These are phyloP conservation scores for Chlorodrepanis virens DNA, from an alignment of 2,113 vertebrate genomes.

Conservation along the genomic window DNA sequence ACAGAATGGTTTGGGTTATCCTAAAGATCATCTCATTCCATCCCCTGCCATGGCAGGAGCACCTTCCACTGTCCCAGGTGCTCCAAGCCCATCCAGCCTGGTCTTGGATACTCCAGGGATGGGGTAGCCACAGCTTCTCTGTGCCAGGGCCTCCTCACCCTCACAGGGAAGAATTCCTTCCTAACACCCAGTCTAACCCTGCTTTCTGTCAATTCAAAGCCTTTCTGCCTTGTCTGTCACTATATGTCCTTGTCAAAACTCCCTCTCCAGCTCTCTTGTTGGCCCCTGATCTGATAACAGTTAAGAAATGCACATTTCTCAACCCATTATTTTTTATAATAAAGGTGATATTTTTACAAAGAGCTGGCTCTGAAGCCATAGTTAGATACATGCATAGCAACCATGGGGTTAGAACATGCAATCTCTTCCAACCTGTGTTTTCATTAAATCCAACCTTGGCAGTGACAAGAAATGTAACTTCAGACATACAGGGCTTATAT, in stretches of 20 bases:
- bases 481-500: not conserved
- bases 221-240: not conserved
- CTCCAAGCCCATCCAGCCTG: not conserved
- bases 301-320: not conserved
- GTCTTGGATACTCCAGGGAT: not conserved
- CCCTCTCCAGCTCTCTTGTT: not conserved
- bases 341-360: not conserved
- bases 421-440: not conserved
- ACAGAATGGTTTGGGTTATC: not conserved
- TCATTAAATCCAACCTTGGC: not conserved
- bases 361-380: not conserved
- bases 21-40: not conserved
- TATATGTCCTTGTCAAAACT: not conserved
- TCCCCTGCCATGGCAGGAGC: too few species aligned
- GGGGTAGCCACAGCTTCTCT: not conserved
- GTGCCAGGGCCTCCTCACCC: not conserved
- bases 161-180: not conserved
- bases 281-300: rapidly evolving
- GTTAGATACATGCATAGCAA: not conserved
- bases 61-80: not conserved
- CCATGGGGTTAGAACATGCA: not conserved
- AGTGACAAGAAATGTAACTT: not conserved
- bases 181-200: not conserved
- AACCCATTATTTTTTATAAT: not conserved
- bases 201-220: not conserved